A percentile compares a stretch with the other conserved stretches of the same genome.
These are phyloP conservation scores for Sebastes baramenuke DNA, from an alignment of 2,797 vertebrate genomes.

Conservation along the genomic window DNA sequence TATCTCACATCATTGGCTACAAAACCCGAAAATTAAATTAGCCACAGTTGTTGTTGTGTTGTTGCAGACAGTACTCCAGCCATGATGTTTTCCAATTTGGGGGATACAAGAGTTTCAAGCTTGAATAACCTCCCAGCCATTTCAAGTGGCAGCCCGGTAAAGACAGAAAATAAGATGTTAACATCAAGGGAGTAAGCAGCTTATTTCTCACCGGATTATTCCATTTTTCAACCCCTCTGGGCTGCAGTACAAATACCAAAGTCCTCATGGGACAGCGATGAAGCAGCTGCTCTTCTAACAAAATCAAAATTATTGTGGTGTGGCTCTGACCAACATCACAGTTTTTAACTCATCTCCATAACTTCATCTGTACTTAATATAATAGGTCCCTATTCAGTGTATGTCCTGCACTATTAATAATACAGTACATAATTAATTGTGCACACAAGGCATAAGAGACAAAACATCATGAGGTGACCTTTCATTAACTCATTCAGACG, in stretches of 20 bases:
- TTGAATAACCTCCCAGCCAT: constrained; percentile 14
- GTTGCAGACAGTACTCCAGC: not conserved
- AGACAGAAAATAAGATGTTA: constrained; percentile 41
- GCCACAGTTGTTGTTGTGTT: not conserved
- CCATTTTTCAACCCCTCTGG: not conserved
- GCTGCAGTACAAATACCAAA: constrained; percentile 10
- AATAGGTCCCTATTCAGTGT: not conserved
- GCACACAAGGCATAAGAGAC: not conserved
- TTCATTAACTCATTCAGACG: not conserved
- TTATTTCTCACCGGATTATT: constrained; percentile 48
- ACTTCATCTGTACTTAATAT: not conserved
- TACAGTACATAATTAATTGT: not conserved
- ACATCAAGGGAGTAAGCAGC: constrained; percentile 23
- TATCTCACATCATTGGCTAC: not conserved
- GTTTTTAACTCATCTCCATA: not conserved
- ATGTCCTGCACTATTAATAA: not conserved
- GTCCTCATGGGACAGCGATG: not conserved
- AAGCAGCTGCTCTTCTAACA: constrained; percentile 30
- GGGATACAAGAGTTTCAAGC: not conserved
- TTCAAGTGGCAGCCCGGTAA: not conserved
- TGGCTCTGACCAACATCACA: not conserved
- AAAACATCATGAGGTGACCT: not conserved
- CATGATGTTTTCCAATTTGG: not conserved
- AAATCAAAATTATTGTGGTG: not conserved
- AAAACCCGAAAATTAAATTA: not conserved